Evolutionary conservation across 2,888 invertebrate species (phyloP), one percentile per base, ranked within the genome.

Genomic region (Prostheceraeus crozeri): DNA sequence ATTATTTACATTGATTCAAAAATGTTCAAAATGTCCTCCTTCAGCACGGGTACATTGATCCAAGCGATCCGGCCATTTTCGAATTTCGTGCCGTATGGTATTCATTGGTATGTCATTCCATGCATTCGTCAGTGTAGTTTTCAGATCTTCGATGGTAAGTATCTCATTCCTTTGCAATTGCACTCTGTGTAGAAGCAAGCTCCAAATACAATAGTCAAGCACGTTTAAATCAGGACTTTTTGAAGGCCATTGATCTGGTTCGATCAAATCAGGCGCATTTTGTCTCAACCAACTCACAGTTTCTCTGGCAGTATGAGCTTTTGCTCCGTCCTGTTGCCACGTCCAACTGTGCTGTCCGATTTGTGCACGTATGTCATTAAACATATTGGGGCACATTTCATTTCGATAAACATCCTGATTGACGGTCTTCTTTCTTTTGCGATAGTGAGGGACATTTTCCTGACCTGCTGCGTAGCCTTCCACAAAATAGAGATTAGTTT

Each of bases 71-170:
- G n/a, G n/a, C n/a, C n/a, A n/a, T n/a, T n/a, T n/a, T n/a, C n/a
- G n/a, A n/a, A n/a, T n/a, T n/a, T n/a, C n/a, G n/a, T n/a, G n/a
- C n/a, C n/a, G n/a, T n/a, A n/a, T n/a, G n/a, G n/a, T n/a, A n/a
- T n/a, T n/a, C n/a, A n/a, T n/a, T n/a, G 48, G 48, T 48, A 48
- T 48, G 25, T 48, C 48, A 48, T 48, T 48, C 48, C 48, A 48
- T 14, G 25, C 48, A 28, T 48, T 25, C 28, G 48, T 48, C 48
- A 48, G 28, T 25, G 28, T 30, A 48, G 10, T 30, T 48, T 48
- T 48, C 25, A 48, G 48, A 25, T 25, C 28, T 48, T 48, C 48
- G 28, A 48, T 48, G 28, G 27, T 30, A 48, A 30, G 25, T 48
- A 48, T 21, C 48, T 48, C n/a, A 28, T 30, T 30, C 25, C 48